Conservation (phyloP, 2,888 invertebrate species). For the Lasioglossum marginatum region DNA sequence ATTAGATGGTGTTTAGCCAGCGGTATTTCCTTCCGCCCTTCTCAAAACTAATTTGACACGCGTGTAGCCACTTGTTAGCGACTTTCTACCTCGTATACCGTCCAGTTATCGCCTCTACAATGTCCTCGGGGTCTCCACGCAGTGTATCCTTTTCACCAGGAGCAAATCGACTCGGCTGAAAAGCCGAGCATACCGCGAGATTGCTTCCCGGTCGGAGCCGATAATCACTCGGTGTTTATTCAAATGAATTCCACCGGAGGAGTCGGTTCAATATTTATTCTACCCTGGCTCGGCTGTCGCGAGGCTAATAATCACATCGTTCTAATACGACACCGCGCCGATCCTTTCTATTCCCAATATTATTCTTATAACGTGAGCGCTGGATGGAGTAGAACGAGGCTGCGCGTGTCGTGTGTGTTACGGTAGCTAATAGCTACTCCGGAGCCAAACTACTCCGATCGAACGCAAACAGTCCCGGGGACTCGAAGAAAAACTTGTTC, state of each 20-base stretch:
- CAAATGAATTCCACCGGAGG: slow-evolving; percentile 53
- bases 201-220: slow-evolving; percentile 33
- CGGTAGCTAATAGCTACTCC: slow-evolving; percentile 35
- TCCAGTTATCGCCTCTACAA: not conserved
- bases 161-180: slow-evolving; percentile 34
- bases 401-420: slow-evolving; percentile 50
- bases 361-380: slow-evolving; percentile 54
- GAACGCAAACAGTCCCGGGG: slow-evolving; percentile 34
- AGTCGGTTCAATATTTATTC: slow-evolving; percentile 55
- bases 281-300: slow-evolving; percentile 56
- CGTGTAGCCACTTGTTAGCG: not conserved
- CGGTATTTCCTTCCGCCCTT: not conserved
- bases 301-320: slow-evolving; percentile 52
- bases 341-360: slow-evolving; percentile 60
- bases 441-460: slow-evolving; percentile 15
- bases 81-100: not conserved
- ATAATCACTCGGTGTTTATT: slow-evolving; percentile 63
- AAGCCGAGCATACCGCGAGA: slow-evolving; percentile 39
- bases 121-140: not conserved
- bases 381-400: not conserved
- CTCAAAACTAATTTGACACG: not conserved
- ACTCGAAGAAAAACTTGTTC: slow-evolving; percentile 40
- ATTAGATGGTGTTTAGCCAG: not conserved
- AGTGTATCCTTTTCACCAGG: not conserved
- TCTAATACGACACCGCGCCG: slow-evolving; percentile 34